Evolutionary conservation across 1,140 invertebrate species (phyloP), one percentile per base, ranked within the genome.

Genomic region (Drosophila yakuba): DNA sequence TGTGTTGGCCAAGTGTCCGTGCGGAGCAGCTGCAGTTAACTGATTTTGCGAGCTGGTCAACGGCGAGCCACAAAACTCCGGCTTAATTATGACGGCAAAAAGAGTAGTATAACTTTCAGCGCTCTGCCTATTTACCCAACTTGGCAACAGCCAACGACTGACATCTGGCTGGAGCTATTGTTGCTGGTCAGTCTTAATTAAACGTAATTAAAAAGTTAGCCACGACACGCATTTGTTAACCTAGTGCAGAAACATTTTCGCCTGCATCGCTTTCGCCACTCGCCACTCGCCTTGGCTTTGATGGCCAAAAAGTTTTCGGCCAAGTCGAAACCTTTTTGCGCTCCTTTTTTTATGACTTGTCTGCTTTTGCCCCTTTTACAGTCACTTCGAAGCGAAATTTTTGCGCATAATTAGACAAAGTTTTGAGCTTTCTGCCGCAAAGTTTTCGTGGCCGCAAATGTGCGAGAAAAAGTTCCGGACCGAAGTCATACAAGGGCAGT

Each of bases 341-440:
- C 52, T 57, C 28, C 38, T 39, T 28, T 71, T 74, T 73, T 61
- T 74, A 63, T 56, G 50, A 63, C 69, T 61, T 66, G 72, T 56
- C 60, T 48, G 44, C 43, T 32, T 62, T 79, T 68, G 43, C 52
- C 43, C 41, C 84, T 63, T 88, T 88, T 88, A 88, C 72, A 79
- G 84, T 88, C 84, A 89, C 76, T 89, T 77, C 63, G 36, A 71
- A 60, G 79, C 61, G 50, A 74, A 77, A 88, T 88, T 88, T 88
- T 89, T 88, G 76, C 79, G 83, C 83, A 89, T 88, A 88, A 88
- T 88, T 88, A 88, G 83, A 89, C 71, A 83, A 88, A 88, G 84
- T 88, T 88, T 77, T 62, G 45, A 55, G 79, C 57, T 74, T 55
- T 57, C 35, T 25, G 45, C 15, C 36, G 17, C 48, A 86, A 88